Percentiles rank a stretch among this genome's conserved stretches.
phyloP scores from a whole-genome alignment of 2,797 vertebrate species.

The Lepilemur septentrionalis region DNA sequence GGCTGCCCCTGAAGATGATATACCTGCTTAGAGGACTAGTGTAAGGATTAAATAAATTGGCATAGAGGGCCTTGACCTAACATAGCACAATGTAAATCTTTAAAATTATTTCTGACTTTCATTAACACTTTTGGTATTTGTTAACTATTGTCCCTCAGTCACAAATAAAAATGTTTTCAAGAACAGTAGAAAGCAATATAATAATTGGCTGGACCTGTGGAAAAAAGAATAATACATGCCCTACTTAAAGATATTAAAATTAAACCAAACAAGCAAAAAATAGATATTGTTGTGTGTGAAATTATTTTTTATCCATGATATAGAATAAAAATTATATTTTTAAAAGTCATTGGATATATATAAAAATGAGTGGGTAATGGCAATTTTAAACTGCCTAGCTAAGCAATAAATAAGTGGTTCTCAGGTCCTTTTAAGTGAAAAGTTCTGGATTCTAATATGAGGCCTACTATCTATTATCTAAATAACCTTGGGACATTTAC shows the following conservation, averaged over 20 bases:
- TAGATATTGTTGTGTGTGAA: fast-evolving
- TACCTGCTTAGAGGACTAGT: background rate
- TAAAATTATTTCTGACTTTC: background rate
- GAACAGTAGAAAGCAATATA: background rate
- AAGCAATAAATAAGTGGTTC: background rate
- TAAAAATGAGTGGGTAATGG: background rate
- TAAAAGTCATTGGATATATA: background rate
- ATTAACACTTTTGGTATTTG: background rate
- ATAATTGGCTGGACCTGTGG: background rate
- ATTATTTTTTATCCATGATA: background rate
- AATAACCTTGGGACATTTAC: background rate
- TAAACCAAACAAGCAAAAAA: background rate
- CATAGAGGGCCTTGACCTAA: background rate
- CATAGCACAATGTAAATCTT: background rate
- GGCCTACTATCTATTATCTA: background rate
- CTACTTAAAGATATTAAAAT: background rate
- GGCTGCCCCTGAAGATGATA: background rate
- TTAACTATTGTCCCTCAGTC: background rate
- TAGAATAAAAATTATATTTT: background rate
- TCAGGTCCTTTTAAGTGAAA: background rate
- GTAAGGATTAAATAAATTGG: background rate
- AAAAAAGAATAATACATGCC: background rate
- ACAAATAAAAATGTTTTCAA: background rate
- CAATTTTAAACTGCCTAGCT: background rate
- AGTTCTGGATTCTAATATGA: background rate